Evolutionary conservation across 1,140 invertebrate species (phyloP), one percentile per base, ranked within the genome.

Genomic region (Platyscapa corneri): DNA sequence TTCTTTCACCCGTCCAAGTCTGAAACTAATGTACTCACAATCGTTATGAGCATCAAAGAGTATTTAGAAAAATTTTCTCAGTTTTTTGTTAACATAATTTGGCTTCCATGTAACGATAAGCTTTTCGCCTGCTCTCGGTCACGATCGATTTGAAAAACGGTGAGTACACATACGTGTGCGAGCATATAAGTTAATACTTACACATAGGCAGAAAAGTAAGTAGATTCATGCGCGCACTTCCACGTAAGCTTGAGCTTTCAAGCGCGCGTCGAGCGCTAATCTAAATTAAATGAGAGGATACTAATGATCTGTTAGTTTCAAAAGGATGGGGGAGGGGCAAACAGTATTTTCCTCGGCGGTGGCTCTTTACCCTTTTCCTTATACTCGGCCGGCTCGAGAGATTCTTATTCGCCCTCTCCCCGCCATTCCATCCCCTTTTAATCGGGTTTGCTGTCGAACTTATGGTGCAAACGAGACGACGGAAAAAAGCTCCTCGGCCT

Each of bases 201-300:
- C 49, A 53, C 49, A 20, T 53, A 53, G 70, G 23, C 20, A 23
- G 5, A 74, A 6, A 32, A 74, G 18, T 53, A 74, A 74, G 39
- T 74, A 74, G 37, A n/a, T n/a, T n/a, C n/a, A n/a, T n/a, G n/a
- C n/a, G n/a, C n/a, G 67, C 27, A n/a, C 72, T 46, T 49, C 10
- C 74, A 27, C 46, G 74, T 46, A 30, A 76, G 49, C 46, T 49
- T 30, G 42, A 65, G n/a, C n/a, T 83, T 82, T 65, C 67, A 49
- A 74, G 70, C 27, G 39, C 30, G 74, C 86, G 37, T 60, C 74
- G 53, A 64, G 84, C 87, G 88, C 88, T 90, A 90, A 90, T 90
- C 88, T 89, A 90, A 90, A 90, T 89, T 90, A 90, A 90, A 89
- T 88, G 88, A 89, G 88, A 88, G 88, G 87, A 89, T 89, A 88